Base-by-base conservation (phyloP, 1,140 invertebrate genomes). In the Physella acuta region DNA sequence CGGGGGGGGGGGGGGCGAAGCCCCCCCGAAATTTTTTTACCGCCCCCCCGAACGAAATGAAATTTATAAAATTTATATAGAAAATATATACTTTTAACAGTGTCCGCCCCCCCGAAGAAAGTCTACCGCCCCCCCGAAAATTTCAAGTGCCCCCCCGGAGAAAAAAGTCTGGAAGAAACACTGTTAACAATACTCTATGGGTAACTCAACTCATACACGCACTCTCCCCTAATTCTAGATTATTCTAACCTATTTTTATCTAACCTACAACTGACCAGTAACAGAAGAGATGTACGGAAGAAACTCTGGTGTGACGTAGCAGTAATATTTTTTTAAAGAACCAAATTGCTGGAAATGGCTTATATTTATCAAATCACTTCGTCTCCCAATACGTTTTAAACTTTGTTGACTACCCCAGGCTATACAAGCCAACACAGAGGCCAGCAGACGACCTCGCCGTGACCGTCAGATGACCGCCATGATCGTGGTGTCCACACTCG, bases 391-490 rank as follows among this genome's bases (percentile, higher is more conserved):
- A 44, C 8, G 20, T 11, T 20, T 11, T 44, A 44, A 11, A 20
- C 8, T 11, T 11, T 44, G 8, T 20, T 11, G 20, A 44, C 33
- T 8, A 24, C n/a, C n/a, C 1, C 17, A 62, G 60, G 28, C 2
- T 26, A 62, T 62, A 11, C 60, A 37, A 17, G 20, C 36, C 34
- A 49, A 1, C 2, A 39, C 20, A 49, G 36, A 62, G 2, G 36
- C 20, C 36, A 49, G 20, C 39, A 26, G 26, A 24, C 26, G 60
- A 62, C 16, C 36, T 34, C n/a, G 36, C 34, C 31, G 44, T 16
- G 60, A 62, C 5, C 60, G 60, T 44, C 60, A 62, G 60, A 62
- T 62, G 60, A 62, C 60, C 24, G 14, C 44, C 3, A 62, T 62
- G 60, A 62, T 62, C 36, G 20, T 62, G 1, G 60, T 62, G 36